Base-by-base conservation (phyloP, 1,140 invertebrate species). In the Drosophila lacertosa region DNA sequence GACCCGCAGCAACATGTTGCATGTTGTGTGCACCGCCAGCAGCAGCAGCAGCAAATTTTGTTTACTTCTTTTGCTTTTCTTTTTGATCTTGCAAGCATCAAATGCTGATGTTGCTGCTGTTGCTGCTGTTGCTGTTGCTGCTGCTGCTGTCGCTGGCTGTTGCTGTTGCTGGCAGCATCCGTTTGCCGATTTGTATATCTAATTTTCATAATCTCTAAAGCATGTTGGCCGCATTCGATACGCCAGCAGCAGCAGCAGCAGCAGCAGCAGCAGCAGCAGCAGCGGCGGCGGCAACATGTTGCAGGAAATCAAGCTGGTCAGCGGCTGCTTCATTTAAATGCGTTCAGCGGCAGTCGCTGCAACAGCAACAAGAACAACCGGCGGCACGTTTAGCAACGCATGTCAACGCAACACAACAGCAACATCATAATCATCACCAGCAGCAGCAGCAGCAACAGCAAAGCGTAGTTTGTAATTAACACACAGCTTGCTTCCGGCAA, bases 181-280 rank as follows among this genome's bases (percentile, higher is more conserved):
- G 86, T 89, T 89, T 89, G 77, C 77, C 89, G 86, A 89, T 89
- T 89, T 89, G 86, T 89, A 89, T 89, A 89, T 89, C 80, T 89
- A 89, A 89, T 89, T 89, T 89, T 89, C 80, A 89, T 89, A 89
- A 86, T 89, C 80, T 88, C 37, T 32, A 57, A 74, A 69, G 69
- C 69, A 68, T 59, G 62, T 65, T 70, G 22, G 55, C 55, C 35
- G 51, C 71, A 67, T 63, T 51, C 45, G 62, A 47, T 59, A 89
- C 74, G 83, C 80, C 71, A 76, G 72, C 69, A 74, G 50, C 77
- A 77, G 54, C 24, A 26, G 6, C 24, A 29, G 26, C 26, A 29
- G 26, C 77, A 77, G 54, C 24, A 26, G 6, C 24, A 29, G 26
- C 26, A 29, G 26, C 71, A 76, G 72, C 69, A 74, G 50, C 77